A percentile compares a stretch with the other conserved stretches of the same genome.
Evolutionary conservation across 1,140 invertebrate species (phyloP).

Genomic region (Calliphora vicina): DNA sequence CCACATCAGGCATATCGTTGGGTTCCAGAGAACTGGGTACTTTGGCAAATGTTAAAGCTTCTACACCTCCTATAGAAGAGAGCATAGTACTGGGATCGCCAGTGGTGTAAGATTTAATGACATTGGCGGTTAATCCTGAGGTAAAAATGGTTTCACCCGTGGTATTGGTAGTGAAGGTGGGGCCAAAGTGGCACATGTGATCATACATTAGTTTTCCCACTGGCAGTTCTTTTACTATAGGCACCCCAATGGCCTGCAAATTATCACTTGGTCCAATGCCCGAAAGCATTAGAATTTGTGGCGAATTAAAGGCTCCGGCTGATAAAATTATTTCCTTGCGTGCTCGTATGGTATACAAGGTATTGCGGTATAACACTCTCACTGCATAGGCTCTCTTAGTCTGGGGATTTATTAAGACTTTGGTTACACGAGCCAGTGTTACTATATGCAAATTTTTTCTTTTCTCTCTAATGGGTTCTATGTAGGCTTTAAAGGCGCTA

Average conservation of each 20-base stretch:
- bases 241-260: slow-evolving; percentile 72
- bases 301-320: slow-evolving; percentile 78
- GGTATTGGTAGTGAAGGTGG: slow-evolving; percentile 66
- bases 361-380: slow-evolving; percentile 75
- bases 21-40: slow-evolving; percentile 79
- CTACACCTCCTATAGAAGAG: slow-evolving; percentile 81
- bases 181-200: slow-evolving; percentile 73
- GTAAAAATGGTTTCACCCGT: slow-evolving; percentile 64
- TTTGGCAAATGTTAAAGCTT: slow-evolving; percentile 85
- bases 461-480: slow-evolving; percentile 66
- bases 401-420: slow-evolving; percentile 74
- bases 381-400: slow-evolving; percentile 78
- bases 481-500: slow-evolving; percentile 69
- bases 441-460: slow-evolving; percentile 82
- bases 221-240: slow-evolving; percentile 70
- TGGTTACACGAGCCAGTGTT: slow-evolving; percentile 77
- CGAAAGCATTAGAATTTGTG: slow-evolving; percentile 80
- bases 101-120: slow-evolving; percentile 75
- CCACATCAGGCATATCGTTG: slow-evolving; percentile 80
- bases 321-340: slow-evolving; percentile 74
- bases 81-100: slow-evolving; percentile 75
- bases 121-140: slow-evolving; percentile 72
- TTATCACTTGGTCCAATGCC: slow-evolving; percentile 74
- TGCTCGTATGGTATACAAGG: slow-evolving; percentile 69
- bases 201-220: slow-evolving; percentile 79